Conservation (phyloP, 2,888 invertebrate species). For the Acronicta leporina region DNA sequence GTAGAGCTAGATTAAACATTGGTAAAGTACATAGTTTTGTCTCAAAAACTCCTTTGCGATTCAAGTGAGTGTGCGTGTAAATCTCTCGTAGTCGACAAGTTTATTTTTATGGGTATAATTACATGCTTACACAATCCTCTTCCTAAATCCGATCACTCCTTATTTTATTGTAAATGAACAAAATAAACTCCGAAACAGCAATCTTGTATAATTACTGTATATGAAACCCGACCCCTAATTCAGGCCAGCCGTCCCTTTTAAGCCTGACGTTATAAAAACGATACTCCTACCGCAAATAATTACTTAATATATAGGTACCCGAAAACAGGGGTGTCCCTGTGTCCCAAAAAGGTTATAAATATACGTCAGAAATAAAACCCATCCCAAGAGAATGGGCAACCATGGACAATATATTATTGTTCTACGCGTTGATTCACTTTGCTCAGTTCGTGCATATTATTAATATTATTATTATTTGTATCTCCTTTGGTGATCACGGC, state of each 20-base stretch:
- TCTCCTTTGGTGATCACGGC: too few species aligned
- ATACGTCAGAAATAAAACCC: constrained; percentile 26
- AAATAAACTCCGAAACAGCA: neutral
- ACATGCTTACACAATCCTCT: neutral
- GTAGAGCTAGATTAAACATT: too few species aligned
- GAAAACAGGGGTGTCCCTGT: constrained; percentile 13
- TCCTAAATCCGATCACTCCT: neutral
- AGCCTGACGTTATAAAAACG: constrained; percentile 34
- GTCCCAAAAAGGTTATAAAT: constrained; percentile 39
- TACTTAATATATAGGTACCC: constrained; percentile 17
- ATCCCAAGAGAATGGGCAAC: constrained; percentile 17
- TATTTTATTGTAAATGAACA: neutral
- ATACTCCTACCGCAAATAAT: constrained; percentile 38
- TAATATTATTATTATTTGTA: too few species aligned
- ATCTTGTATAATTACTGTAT: constrained; percentile 9
- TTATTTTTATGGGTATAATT: neutral
- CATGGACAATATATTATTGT: neutral
- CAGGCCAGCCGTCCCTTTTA: constrained; percentile 12
- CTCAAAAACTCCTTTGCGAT: too few species aligned
- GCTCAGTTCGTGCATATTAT: too few species aligned
- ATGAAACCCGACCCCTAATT: constrained; percentile 11
- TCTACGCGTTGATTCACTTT: too few species aligned
- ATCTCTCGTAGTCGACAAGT: too few species aligned
- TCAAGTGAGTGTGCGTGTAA: too few species aligned
- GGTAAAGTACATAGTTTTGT: too few species aligned